A percentile compares a stretch with the other conserved stretches of the same genome.
Conservation (phyloP, 2,888 invertebrate species). For the Spisula solida region DNA sequence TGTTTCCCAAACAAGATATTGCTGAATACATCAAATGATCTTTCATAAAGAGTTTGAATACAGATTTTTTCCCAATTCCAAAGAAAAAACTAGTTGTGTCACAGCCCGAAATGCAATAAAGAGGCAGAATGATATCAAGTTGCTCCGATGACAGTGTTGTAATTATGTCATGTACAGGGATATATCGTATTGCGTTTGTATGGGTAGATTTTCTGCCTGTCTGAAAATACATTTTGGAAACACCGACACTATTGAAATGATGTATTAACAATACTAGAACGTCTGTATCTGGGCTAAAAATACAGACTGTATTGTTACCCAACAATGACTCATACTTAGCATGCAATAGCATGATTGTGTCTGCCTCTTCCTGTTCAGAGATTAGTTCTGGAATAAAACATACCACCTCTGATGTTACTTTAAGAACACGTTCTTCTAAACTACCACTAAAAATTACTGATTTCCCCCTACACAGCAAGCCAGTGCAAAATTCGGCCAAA, state of each 20-base stretch:
- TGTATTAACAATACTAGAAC: slow-evolving; percentile 50
- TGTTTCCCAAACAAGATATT: no score
- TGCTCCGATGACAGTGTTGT: slow-evolving; percentile 22
- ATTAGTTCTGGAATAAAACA: slow-evolving; percentile 6
- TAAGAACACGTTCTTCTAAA: neutral
- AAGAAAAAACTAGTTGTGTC: slow-evolving; percentile 41
- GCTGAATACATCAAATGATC: no score
- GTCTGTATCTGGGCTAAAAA: slow-evolving; percentile 52
- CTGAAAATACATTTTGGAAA: neutral
- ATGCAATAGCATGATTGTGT: slow-evolving; percentile 47
- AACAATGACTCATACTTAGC: slow-evolving; percentile 26
- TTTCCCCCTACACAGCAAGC: neutral
- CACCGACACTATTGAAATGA: neutral
- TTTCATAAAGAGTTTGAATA: no score
- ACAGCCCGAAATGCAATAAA: slow-evolving; percentile 47
- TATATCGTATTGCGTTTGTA: slow-evolving; percentile 29
- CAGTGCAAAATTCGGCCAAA: neutral
- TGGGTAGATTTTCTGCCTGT: slow-evolving; percentile 23
- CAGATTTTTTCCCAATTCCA: neutral
- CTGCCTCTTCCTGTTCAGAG: slow-evolving; percentile 51
- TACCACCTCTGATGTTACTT: neutral
- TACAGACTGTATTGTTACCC: slow-evolving; percentile 27
- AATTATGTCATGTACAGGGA: slow-evolving; percentile 39
- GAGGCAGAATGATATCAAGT: slow-evolving; percentile 19
- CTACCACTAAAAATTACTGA: slow-evolving; percentile 20